Evolutionary conservation across 2,888 invertebrate genomes (phyloP).

Genomic region (Acronicta aceris): DNA sequence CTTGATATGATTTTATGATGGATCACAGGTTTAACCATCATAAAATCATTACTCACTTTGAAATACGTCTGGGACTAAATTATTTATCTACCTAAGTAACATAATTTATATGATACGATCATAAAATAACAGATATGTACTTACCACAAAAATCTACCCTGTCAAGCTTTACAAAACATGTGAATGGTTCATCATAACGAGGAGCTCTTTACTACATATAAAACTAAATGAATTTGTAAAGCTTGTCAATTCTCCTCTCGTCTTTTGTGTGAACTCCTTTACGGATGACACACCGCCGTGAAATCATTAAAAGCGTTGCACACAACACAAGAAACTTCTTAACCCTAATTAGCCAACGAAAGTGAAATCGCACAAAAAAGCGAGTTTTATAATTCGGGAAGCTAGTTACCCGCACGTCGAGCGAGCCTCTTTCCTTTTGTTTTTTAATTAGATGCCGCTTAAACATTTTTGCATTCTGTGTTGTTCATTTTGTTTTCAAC

Average conservation of each 20-base stretch:
- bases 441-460: constrained; percentile 85
- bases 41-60: no score
- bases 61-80: no score
- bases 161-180: no score
- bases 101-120: no score
- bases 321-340: constrained; percentile 74
- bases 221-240: not conserved
- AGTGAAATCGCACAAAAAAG: constrained; percentile 79
- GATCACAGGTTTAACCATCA: no score
- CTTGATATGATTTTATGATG: no score
- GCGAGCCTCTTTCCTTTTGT: constrained; percentile 76
- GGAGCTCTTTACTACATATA: no score
- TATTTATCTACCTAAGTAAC: no score
- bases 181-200: no score
- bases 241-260: not conserved
- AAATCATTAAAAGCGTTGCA: constrained; percentile 31
- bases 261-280: constrained; percentile 6
- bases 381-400: constrained; percentile 79
- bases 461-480: constrained; percentile 77
- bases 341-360: constrained; percentile 84
- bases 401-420: constrained; percentile 75
- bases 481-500: constrained; percentile 69
- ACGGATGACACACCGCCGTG: constrained; percentile 19
- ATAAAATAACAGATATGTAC: no score
- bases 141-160: no score